phyloP scores from a whole-genome alignment of 2,797 vertebrate genomes.

The Halcyon leucocephala region DNA sequence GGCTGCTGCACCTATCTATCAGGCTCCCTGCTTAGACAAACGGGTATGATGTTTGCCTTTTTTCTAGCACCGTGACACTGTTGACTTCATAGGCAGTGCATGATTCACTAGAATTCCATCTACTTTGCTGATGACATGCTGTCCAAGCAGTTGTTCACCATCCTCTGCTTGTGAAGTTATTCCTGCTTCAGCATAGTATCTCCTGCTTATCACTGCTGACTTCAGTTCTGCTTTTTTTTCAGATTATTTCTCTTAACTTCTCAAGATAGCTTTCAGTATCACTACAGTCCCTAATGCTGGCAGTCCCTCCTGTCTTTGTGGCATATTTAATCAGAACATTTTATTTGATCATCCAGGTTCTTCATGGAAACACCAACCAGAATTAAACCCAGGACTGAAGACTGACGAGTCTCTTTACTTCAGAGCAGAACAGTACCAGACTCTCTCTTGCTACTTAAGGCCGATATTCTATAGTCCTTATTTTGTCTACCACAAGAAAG shows the following conservation, averaged over 20 bases:
- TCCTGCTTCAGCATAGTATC: not conserved
- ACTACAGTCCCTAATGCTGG: not conserved
- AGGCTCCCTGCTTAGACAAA: not conserved
- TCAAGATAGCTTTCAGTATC: not conserved
- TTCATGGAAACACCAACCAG: not conserved
- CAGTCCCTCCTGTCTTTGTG: not conserved
- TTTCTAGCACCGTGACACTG: not conserved
- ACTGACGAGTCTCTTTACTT: not conserved
- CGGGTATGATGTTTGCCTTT: not conserved
- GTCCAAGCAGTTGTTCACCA: not conserved
- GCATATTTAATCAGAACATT: not conserved
- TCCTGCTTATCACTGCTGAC: not conserved
- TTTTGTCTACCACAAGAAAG: not conserved
- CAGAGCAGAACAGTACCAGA: not conserved
- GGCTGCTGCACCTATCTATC: not conserved
- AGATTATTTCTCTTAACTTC: not conserved
- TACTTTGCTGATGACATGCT: not conserved
- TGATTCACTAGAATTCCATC: not conserved
- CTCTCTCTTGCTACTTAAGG: not conserved
- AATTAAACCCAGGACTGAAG: accelerated
- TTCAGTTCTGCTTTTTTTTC: not conserved
- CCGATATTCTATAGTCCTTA: not conserved
- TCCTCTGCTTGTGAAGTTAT: not conserved
- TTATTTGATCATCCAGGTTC: not conserved
- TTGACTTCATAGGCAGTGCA: not conserved